phyloP scores from a whole-genome alignment of 2,797 vertebrate genomes.

The Ceryle rudis region DNA sequence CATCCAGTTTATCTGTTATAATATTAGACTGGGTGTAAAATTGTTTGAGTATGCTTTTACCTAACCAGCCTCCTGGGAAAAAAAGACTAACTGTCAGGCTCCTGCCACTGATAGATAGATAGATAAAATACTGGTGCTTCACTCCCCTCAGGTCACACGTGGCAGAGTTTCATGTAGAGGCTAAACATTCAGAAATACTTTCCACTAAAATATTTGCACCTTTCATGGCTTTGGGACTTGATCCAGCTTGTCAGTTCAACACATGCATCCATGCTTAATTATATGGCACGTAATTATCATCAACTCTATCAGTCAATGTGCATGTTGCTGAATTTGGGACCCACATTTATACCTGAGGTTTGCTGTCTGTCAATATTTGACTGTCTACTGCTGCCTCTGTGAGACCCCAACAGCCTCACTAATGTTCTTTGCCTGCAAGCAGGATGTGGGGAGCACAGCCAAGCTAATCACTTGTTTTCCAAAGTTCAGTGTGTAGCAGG shows the following conservation, averaged over 20 bases:
- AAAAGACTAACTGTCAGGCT: not conserved
- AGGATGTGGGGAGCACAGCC: slow-evolving; percentile 8
- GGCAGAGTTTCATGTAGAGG: not conserved
- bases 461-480: slow-evolving; percentile 52
- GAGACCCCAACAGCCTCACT: not conserved
- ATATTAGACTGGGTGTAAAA: not conserved
- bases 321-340: not conserved
- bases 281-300: fast-evolving
- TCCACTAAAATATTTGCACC: slow-evolving; percentile 1
- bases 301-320: not conserved
- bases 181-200: not conserved
- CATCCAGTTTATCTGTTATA: not conserved
- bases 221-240: not conserved
- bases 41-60: not conserved
- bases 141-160: not conserved
- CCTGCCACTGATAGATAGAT: not conserved
- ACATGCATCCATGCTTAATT: not conserved
- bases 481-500: not conserved
- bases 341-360: not conserved
- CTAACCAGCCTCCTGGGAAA: not conserved
- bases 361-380: not conserved
- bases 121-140: not conserved
- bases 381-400: not conserved
- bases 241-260: not conserved
- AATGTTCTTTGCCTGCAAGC: not conserved